Base-by-base conservation (phyloP, 2,113 vertebrate genomes). In the Ariopsis seemanni region DNA sequence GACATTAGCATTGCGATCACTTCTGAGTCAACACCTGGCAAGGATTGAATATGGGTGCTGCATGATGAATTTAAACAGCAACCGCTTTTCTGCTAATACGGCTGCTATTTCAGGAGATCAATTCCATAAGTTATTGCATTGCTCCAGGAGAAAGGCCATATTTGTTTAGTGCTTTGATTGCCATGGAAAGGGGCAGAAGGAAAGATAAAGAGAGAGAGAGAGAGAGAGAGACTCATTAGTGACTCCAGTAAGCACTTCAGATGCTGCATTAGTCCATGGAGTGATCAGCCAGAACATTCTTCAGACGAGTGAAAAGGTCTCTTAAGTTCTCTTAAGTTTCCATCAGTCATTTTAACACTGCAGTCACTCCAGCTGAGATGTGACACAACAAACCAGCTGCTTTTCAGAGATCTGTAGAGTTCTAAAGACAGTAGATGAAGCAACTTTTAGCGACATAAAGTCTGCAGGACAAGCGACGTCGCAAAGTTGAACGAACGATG, bases 1-100 rank as follows among this genome's bases (percentile, higher is more conserved):
- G 53, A 63, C 89, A 90, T 90, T 92, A 91, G 86, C 90, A 90
- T 90, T 83, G 89, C 74, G 85, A 77, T 86, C 77, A 75, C 87
- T 83, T 81, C 60, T 78, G 88, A 88, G 88, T 91, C 89, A 90
- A 91, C 90, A 89, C 90, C 91, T 91, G 86, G 88, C 90, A 91
- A 85, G 67, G 83, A 80, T 91, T 58, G 89, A 88, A 86, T 87
- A 92, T 85, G 74, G 86, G 87, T 86, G 81, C 34, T 67, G 86
- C 74, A 80, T 88, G 82, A 88, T 89, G 86, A 89, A 90, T 83
- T 82, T 85, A 83, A 80, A 88, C 86, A 53, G 60, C 57, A 83
- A 88, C 83, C 69, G 74, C 69, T 52, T 88, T 86, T 82, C 75
- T 82, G 82, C 81, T 79, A 84, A 75, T 75, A 67, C n/a, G 42